These are phyloP conservation scores for Ostrea denselamellosa DNA, from an alignment of 1,140 invertebrate genomes.

Conservation along the genomic window DNA sequence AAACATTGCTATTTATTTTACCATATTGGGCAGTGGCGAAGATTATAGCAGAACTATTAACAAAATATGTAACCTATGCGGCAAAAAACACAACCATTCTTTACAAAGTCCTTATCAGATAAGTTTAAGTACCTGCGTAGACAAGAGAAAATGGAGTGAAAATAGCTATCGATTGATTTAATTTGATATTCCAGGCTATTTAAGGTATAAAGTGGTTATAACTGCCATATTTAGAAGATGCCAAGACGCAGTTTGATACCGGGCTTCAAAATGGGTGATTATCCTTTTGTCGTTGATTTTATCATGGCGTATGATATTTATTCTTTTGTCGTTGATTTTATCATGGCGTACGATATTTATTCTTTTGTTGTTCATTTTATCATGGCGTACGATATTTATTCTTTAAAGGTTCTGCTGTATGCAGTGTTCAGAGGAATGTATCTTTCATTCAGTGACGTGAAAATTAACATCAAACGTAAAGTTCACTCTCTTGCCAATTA, in stretches of 20 bases:
- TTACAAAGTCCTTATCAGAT: not conserved
- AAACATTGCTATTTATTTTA: not conserved
- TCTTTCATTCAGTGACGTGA: not conserved
- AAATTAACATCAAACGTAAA: not conserved
- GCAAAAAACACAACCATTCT: not conserved
- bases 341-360: not conserved
- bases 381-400: not conserved
- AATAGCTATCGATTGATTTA: not conserved
- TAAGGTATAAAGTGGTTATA: not conserved
- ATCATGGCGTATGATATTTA: not conserved
- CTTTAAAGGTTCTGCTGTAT: not conserved
- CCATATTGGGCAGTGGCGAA: not conserved
- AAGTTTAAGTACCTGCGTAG: not conserved
- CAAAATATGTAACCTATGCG: not conserved
- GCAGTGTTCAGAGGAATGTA: not conserved
- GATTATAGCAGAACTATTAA: not conserved
- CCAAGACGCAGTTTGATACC: not conserved
- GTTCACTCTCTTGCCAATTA: not conserved
- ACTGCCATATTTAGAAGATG: conserved; percentile 1
- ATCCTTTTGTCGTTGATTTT: not conserved
- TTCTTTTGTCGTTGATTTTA: not conserved
- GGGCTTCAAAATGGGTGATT: not conserved
- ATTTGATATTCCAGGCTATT: conserved; percentile 19
- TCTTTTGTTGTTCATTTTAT: too few relatives aligned
- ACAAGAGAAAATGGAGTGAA: not conserved